Base-by-base conservation (phyloP, 2,888 invertebrate genomes). In the Lasius fuliginosus region DNA sequence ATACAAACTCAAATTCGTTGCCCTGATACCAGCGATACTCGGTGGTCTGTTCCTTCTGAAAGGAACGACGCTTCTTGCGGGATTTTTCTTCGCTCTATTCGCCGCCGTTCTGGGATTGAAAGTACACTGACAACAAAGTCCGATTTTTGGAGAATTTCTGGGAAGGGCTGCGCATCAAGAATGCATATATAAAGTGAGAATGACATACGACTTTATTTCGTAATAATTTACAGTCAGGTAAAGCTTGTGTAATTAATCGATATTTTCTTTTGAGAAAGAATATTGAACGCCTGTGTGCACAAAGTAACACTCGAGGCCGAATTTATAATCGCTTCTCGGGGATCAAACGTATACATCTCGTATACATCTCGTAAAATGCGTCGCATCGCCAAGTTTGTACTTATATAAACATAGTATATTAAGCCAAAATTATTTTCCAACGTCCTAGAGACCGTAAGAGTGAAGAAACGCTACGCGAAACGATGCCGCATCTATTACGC, bases 41-140 rank as follows among this genome's bases (percentile, higher is more conserved):
- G 97, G 97, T 75, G 96, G 96, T 6, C 94, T 98, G 33, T 95
- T 98, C 1, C 95, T 98, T 11, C 94, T 98, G 71, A 97, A 97
- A 5, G 97, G 97, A 85, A 97, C 98, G 0, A 97, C 98, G 0
- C 97, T 98, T 27, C 94, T 98, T 84, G 98, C 98, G 30, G 98
- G 98, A 87, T 98, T 98, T 95, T 98, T 98, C 96, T 98, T 98
- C 94, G 98, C 98, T 0, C 95, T 98, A 18, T 98, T 98, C 92
- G 97, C 98, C 74, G 97, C 98, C 1, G 97, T 97, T 5, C 97
- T 98, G 96, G 97, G 97, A 81, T 95, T 98, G 86, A 97, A 94
- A 86, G 73, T 86, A 27, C 90, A 83, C 33, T 90, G 88, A 90
- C 40, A 23, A 58, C 27, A 3, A 73, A 23, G 36, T 18, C 9